Percentiles rank a stretch among this genome's conserved stretches.
These are phyloP conservation scores for Astreopora myriophthalma DNA, from an alignment of 64 coral and sea anemone genomes.

Conservation along the genomic window DNA sequence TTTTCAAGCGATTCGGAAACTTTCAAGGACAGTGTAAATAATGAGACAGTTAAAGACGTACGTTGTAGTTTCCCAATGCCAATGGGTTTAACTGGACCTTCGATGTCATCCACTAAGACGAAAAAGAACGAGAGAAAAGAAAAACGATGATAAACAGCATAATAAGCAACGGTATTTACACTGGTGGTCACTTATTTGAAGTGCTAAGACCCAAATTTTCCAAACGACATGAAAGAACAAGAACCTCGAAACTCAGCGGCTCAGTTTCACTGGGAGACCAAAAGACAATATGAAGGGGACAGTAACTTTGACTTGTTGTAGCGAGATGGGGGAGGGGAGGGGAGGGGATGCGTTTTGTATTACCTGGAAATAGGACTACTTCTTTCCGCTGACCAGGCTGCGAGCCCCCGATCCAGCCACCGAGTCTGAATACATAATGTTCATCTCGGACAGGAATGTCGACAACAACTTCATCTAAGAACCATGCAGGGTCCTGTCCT, in stretches of 20 bases:
- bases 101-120: conserved; percentile 28
- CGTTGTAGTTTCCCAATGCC: background rate
- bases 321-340: too few species aligned
- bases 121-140: background rate
- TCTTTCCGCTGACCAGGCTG: conserved; percentile 77
- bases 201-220: too few species aligned
- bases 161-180: too few species aligned
- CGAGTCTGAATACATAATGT: conserved; percentile 82
- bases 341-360: background rate
- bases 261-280: too few species aligned
- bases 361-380: conserved; percentile 77
- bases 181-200: too few species aligned
- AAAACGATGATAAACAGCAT: background rate
- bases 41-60: background rate
- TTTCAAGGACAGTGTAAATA: too few species aligned
- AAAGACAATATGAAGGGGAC: too few species aligned
- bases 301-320: too few species aligned
- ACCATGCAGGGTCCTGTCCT: conserved; percentile 80
- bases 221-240: too few species aligned
- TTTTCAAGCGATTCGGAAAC: too few species aligned
- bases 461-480: conserved; percentile 82
- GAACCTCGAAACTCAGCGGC: too few species aligned
- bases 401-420: conserved; percentile 60
- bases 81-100: background rate
- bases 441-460: conserved; percentile 84